Conservation (phyloP, 1,140 invertebrate genomes). For the Elysia chlorotica region DNA sequence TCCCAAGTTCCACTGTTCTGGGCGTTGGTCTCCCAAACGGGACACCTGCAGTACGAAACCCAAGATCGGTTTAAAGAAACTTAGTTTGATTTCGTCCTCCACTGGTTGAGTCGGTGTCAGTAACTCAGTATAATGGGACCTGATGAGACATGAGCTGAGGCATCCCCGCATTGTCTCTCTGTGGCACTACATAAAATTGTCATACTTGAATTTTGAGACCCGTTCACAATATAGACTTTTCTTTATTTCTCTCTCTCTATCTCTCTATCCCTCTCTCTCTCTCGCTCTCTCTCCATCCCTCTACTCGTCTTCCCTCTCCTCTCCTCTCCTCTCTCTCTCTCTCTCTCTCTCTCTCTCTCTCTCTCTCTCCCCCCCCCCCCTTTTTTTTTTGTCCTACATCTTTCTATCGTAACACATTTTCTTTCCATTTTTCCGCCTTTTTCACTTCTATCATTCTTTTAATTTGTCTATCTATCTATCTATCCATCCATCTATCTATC, state of each 20-base stretch:
- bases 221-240: no score
- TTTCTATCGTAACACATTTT: neutral
- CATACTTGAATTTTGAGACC: no score
- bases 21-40: no score
- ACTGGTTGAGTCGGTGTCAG: no score
- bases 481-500: neutral
- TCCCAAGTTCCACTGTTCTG: no score
- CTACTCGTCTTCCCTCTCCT: neutral
- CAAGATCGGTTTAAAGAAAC: no score
- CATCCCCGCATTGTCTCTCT: no score
- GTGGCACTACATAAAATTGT: no score
- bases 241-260: conserved; percentile 16
- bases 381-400: neutral
- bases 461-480: neutral
- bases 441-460: neutral
- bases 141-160: no score
- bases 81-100: no score
- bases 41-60: no score
- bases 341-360: neutral
- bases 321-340: neutral
- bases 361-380: neutral
- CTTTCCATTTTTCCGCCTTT: neutral
- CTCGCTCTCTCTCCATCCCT: neutral
- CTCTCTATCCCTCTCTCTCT: conserved; percentile 15
- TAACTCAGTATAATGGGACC: no score